phyloP scores from a whole-genome alignment of 1,140 invertebrate species.

The Anastrepha ludens region DNA sequence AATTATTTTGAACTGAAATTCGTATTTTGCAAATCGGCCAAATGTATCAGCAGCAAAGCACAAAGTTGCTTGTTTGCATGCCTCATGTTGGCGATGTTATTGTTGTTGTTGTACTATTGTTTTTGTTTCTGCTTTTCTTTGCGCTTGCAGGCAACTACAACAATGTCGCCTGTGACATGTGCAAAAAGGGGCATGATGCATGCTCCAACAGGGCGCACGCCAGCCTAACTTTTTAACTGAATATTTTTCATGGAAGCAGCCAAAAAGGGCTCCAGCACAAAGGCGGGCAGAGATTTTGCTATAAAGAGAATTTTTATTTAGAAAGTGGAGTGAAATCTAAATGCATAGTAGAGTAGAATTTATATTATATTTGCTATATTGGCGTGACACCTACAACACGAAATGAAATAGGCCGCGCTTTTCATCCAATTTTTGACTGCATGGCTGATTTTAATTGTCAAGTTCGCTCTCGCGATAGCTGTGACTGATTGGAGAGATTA shows the following conservation, averaged over 20 bases:
- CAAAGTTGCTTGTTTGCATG: slow-evolving; percentile 42
- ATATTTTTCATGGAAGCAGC: neutral
- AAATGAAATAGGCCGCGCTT: no score
- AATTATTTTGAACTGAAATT: slow-evolving; percentile 74
- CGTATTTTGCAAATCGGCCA: slow-evolving; percentile 72
- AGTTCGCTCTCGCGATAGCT: no score
- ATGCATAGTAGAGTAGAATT: no score
- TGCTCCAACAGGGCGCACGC: neutral
- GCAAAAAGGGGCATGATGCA: neutral
- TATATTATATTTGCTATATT: no score
- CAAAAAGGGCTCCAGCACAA: no score
- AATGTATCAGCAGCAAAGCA: slow-evolving; percentile 63
- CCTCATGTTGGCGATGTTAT: slow-evolving; percentile 29
- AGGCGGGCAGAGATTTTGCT: no score
- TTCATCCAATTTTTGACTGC: no score
- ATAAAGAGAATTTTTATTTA: no score
- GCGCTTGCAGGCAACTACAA: neutral
- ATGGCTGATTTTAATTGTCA: no score
- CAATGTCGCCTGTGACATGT: slow-evolving; percentile 8
- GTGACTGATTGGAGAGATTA: no score
- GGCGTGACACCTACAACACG: no score
- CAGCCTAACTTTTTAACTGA: neutral
- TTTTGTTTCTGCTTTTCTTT: slow-evolving; percentile 15
- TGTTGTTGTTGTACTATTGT: slow-evolving; percentile 22
- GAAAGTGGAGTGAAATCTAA: no score